Conservation (phyloP, 2,113 vertebrate genomes). For the Notiomystis cincta region DNA sequence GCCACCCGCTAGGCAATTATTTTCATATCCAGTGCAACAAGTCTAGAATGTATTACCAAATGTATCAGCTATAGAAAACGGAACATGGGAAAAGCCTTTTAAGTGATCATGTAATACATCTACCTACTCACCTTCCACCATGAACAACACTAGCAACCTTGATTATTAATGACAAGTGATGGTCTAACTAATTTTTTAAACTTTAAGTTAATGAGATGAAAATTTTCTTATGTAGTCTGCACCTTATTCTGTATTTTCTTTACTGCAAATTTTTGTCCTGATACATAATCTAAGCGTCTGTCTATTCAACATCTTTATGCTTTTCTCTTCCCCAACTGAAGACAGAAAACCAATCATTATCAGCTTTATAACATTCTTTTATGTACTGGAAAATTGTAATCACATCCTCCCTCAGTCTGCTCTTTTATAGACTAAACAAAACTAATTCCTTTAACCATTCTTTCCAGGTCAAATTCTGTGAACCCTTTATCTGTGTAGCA, state of each 20-base stretch:
- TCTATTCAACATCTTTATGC: background rate
- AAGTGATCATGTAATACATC: background rate
- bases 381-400: conserved; percentile 30
- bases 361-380: conserved; percentile 3
- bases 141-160: background rate
- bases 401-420: conserved; percentile 24
- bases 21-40: background rate
- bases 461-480: conserved; percentile 54
- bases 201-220: background rate
- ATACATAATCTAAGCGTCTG: background rate
- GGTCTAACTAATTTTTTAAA: background rate
- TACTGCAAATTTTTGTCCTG: background rate
- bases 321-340: background rate
- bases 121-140: background rate
- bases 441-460: conserved; percentile 40
- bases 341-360: background rate
- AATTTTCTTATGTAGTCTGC: background rate
- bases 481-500: conserved; percentile 30
- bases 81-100: background rate
- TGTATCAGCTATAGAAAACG: background rate
- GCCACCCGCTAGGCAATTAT: background rate
- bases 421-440: conserved; percentile 59
- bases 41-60: background rate
- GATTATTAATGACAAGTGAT: background rate
- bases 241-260: background rate